Percentiles rank a stretch among this genome's conserved stretches.
phyloP scores from a whole-genome alignment of 2,797 vertebrate genomes.

The Labeo calbasu region DNA sequence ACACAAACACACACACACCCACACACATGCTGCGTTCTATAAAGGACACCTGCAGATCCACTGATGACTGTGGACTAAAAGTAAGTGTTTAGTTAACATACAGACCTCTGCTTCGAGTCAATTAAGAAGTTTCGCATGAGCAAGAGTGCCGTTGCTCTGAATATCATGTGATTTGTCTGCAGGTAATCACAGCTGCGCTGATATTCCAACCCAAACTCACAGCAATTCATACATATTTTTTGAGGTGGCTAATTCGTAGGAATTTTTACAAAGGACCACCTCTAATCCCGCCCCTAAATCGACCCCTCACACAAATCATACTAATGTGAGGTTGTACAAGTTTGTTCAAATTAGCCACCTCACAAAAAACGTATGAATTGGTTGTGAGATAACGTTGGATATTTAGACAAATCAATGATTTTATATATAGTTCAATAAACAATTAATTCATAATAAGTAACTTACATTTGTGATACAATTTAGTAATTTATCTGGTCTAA shows the following conservation, averaged over 20 bases:
- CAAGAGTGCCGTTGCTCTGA: not conserved
- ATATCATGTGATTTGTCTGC: not conserved
- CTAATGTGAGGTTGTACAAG: too few species aligned
- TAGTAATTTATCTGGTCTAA: not conserved
- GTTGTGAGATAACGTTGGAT: not conserved
- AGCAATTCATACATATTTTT: too few species aligned
- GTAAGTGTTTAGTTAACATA: slow-evolving; percentile 17
- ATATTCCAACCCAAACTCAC: not conserved
- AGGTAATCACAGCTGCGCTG: not conserved
- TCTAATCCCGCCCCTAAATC: too few species aligned
- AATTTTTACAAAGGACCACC: too few species aligned
- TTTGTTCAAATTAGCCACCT: too few species aligned
- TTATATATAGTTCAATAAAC: not conserved
- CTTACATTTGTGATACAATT: not conserved
- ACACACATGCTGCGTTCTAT: slow-evolving; percentile 11
- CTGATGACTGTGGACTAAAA: slow-evolving; percentile 7
- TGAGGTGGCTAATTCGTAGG: too few species aligned
- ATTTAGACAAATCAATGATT: not conserved
- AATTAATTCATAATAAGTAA: not conserved
- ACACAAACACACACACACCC: slow-evolving; percentile 21
- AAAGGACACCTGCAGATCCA: slow-evolving; percentile 42
- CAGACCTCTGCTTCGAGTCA: not conserved
- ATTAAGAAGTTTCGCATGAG: not conserved
- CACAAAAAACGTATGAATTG: too few species aligned
- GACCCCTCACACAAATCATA: too few species aligned